A percentile compares a stretch with the other conserved stretches of the same genome.
phyloP scores from a whole-genome alignment of 2,888 invertebrate genomes.

The Tetramorium bicarinatum region DNA sequence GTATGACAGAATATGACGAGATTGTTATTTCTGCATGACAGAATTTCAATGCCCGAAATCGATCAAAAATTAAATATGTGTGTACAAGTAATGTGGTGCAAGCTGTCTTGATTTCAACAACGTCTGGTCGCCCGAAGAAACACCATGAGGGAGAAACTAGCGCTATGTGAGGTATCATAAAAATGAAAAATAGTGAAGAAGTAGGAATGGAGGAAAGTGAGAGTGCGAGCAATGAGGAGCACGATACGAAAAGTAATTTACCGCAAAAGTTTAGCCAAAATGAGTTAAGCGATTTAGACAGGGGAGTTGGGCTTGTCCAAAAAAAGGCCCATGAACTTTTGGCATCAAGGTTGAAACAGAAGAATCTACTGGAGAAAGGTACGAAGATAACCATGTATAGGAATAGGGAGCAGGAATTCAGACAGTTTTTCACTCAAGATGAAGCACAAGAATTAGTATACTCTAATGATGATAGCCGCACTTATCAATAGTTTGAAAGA shows the following conservation, averaged over 20 bases:
- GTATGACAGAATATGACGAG: too few species aligned
- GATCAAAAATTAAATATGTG: neutral
- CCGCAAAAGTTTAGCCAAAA: neutral
- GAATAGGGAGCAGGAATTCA: too few species aligned
- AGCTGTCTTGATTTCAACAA: neutral
- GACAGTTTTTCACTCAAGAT: neutral
- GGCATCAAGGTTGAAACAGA: neutral
- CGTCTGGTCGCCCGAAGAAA: neutral
- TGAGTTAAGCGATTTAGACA: neutral
- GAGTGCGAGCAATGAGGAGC: neutral
- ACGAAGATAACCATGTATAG: neutral
- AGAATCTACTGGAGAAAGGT: neutral
- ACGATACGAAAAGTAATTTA: neutral
- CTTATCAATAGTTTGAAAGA: neutral
- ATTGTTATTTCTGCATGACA: too few species aligned
- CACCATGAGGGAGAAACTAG: neutral
- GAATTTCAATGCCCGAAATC: neutral
- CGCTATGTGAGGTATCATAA: neutral
- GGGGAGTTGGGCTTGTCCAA: neutral
- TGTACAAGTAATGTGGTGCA: neutral
- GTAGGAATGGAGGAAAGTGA: neutral
- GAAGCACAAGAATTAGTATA: neutral
- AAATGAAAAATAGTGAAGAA: neutral
- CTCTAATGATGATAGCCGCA: neutral
- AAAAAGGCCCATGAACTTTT: neutral